A percentile compares a stretch with the other conserved stretches of the same genome.
Evolutionary conservation across 1,140 invertebrate species (phyloP).

Genomic region (Trachymyrmex cornetzi): DNA sequence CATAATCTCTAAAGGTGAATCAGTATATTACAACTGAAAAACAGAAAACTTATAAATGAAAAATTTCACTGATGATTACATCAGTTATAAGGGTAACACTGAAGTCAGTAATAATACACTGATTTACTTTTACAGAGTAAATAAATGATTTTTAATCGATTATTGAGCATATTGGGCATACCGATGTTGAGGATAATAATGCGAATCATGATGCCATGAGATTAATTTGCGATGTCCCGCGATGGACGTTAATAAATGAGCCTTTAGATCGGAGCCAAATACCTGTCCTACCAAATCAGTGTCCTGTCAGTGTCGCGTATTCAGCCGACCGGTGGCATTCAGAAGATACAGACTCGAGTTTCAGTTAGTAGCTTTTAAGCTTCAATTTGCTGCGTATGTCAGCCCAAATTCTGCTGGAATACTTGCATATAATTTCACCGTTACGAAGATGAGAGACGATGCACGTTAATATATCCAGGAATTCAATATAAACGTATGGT

Average conservation of each 20-base stretch:
- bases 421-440: conserved; percentile 42
- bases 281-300: conserved; percentile 39
- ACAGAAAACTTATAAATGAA: too few relatives aligned
- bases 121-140: too few relatives aligned
- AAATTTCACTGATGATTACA: too few relatives aligned
- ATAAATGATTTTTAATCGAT: neutral
- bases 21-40: too few relatives aligned
- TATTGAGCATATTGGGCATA: neutral
- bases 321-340: conserved; percentile 21
- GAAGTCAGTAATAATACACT: too few relatives aligned
- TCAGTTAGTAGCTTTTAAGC: conserved; percentile 47
- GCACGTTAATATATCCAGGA: neutral
- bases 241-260: conserved; percentile 62
- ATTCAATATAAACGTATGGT: neutral
- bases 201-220: neutral
- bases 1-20: too few relatives aligned
- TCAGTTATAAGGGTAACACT: too few relatives aligned
- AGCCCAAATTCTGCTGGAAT: conserved; percentile 20
- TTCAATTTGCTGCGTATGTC: conserved; percentile 55
- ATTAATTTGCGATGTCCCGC: conserved; percentile 34
- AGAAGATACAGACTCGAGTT: conserved; percentile 38
- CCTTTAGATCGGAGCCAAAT: conserved; percentile 19
- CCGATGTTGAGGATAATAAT: neutral
- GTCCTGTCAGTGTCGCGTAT: conserved; percentile 23
- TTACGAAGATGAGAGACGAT: conserved; percentile 37